Evolutionary conservation across 2,797 vertebrate species (phyloP).

Genomic region (Craterocephalus amniculus): DNA sequence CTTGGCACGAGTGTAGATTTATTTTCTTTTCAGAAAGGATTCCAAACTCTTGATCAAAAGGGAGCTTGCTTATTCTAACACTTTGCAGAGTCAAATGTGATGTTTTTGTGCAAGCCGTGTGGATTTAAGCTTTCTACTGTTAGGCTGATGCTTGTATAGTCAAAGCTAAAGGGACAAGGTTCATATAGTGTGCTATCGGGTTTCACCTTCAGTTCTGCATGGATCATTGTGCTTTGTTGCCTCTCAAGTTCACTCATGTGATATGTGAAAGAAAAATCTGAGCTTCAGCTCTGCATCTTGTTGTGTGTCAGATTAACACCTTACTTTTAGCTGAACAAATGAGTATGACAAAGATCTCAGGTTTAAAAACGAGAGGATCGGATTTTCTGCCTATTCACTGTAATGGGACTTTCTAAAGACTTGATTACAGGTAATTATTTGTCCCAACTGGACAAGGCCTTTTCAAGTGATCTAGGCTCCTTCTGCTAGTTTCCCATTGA

Average conservation of each 20-base stretch:
- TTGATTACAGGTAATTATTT: constrained; percentile 27
- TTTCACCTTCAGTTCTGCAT: constrained; percentile 26
- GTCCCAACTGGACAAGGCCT: constrained; percentile 25
- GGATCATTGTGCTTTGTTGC: constrained; percentile 17
- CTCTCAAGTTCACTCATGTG: constrained; percentile 28
- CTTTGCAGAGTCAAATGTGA: constrained; percentile 30
- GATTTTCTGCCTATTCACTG: constrained; percentile 38
- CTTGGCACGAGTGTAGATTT: constrained; percentile 33
- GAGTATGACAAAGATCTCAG: constrained; percentile 19
- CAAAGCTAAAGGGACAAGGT: constrained; percentile 3
- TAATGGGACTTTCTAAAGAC: constrained; percentile 43
- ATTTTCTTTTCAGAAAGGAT: constrained; percentile 28
- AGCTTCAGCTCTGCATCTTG: constrained; percentile 5
- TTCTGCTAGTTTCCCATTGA: constrained; percentile 26
- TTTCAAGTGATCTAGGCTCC: constrained; percentile 24
- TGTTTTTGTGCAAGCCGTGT: constrained; percentile 22
- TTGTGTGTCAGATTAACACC: constrained; percentile 31
- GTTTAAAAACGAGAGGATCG: constrained; percentile 33
- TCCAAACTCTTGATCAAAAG: constrained; percentile 47
- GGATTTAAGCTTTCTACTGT: constrained; percentile 19
- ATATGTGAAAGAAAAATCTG: constrained; percentile 24
- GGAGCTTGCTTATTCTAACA: constrained; percentile 29
- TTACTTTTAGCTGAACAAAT: constrained; percentile 22
- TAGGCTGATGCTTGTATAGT: constrained; percentile 23
- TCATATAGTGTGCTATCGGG: constrained; percentile 18